Evolutionary conservation across 2,797 vertebrate species (phyloP).

Genomic region (Eurystomus glaucurus): DNA sequence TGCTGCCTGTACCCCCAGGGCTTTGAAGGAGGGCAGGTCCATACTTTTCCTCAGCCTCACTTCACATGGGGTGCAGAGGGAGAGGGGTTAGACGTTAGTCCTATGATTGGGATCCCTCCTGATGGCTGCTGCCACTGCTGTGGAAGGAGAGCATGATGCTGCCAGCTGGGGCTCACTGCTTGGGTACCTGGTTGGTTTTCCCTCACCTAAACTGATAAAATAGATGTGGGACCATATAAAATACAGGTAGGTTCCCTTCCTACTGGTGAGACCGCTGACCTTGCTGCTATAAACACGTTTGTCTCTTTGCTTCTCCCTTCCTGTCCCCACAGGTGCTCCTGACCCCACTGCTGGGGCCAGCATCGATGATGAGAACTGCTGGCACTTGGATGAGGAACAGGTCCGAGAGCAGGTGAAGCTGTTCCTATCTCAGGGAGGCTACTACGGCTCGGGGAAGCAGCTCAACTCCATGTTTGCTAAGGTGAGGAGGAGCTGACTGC

Average conservation of each 20-base stretch:
- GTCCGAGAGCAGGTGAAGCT: constrained; percentile 98
- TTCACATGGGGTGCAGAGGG: neutral
- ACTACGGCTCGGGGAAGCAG: constrained; percentile 97
- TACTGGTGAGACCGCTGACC: neutral
- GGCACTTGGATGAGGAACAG: constrained; percentile 98
- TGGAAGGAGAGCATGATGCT: neutral
- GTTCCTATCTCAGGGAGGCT: constrained; percentile 97
- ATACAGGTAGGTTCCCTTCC: neutral
- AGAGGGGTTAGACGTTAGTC: neutral
- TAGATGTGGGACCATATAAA: neutral
- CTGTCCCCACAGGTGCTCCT: constrained; percentile 89
- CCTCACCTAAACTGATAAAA: neutral
- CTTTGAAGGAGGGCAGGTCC: neutral
- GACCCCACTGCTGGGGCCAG: constrained; percentile 98
- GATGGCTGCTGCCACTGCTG: accelerated
- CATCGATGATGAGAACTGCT: constrained; percentile 97
- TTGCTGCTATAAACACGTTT: neutral
- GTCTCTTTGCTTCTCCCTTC: neutral
- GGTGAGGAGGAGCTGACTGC: constrained; percentile 78
- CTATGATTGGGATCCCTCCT: neutral
- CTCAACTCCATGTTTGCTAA: constrained; percentile 99
- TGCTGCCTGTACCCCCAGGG: neutral
- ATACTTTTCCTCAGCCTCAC: neutral
- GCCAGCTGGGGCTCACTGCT: neutral
- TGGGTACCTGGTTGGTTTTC: neutral